A percentile compares a stretch with the other conserved stretches of the same genome.
These are phyloP conservation scores for Incurvaria masculella DNA, from an alignment of 2,888 invertebrate genomes.

Conservation along the genomic window DNA sequence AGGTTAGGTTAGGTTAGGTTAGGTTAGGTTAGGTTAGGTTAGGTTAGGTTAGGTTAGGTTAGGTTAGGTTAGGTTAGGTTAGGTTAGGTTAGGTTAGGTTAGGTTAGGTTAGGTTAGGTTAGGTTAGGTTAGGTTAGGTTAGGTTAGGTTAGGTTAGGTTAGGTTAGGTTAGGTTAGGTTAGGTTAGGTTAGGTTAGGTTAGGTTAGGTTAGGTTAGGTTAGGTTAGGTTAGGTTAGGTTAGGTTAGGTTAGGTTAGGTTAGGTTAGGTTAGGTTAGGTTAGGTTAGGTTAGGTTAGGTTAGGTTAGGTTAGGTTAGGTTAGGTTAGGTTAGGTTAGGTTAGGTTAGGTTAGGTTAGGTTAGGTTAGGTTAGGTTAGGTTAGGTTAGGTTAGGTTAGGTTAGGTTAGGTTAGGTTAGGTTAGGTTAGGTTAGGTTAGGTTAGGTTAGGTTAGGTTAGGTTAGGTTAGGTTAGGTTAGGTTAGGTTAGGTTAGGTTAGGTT, in stretches of 20 bases:
- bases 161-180: conserved; percentile 8
- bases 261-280: conserved; percentile 14
- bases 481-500: conserved; percentile 11
- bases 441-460: conserved; percentile 12
- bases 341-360: conserved; percentile 12
- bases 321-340: conserved; percentile 16
- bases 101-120: not conserved
- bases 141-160: conserved; percentile 8
- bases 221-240: conserved; percentile 13
- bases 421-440: conserved; percentile 12
- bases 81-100: no score
- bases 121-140: conserved; percentile 7
- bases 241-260: conserved; percentile 12
- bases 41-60: conserved; percentile 12
- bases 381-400: conserved; percentile 13
- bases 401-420: conserved; percentile 13
- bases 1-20: conserved; percentile 13
- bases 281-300: conserved; percentile 14
- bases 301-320: conserved; percentile 16
- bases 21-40: conserved; percentile 12
- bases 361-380: conserved; percentile 13
- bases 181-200: conserved; percentile 4
- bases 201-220: conserved; percentile 6
- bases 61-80: not conserved
- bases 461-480: conserved; percentile 11